These are phyloP conservation scores for Antheraea pernyi DNA, from an alignment of 1,140 invertebrate species.

Conservation along the genomic window DNA sequence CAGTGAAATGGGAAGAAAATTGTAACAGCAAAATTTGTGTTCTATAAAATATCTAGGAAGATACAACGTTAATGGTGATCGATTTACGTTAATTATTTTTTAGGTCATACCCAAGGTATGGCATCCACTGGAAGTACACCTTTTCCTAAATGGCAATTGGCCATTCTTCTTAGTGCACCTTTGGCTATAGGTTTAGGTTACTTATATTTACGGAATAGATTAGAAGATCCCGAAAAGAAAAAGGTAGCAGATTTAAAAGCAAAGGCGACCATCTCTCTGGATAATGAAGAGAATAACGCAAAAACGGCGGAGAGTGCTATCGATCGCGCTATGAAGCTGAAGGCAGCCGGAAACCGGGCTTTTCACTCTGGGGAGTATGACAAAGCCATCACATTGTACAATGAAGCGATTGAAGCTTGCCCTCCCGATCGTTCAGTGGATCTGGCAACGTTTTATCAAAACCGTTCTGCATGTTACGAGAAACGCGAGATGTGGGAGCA, in stretches of 20 bases:
- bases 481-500: slow-evolving; percentile 92
- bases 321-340: slow-evolving; percentile 86
- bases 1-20: slow-evolving; percentile 33
- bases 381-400: slow-evolving; percentile 93
- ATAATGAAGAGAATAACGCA: slow-evolving; percentile 69
- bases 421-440: slow-evolving; percentile 86
- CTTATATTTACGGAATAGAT: slow-evolving; percentile 85
- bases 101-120: slow-evolving; percentile 46
- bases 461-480: slow-evolving; percentile 96
- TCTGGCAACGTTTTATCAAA: slow-evolving; percentile 96
- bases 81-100: slow-evolving; percentile 38
- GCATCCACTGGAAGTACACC: slow-evolving; percentile 73
- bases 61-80: slow-evolving; percentile 64
- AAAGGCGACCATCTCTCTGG: slow-evolving; percentile 78
- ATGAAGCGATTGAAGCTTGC: slow-evolving; percentile 92
- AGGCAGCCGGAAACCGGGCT: slow-evolving; percentile 92
- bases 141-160: slow-evolving; percentile 85
- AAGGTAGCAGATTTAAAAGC: slow-evolving; percentile 78
- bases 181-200: slow-evolving; percentile 90
- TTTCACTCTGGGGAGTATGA: slow-evolving; percentile 93
- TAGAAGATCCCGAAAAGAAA: slow-evolving; percentile 77
- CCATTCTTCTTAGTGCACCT: slow-evolving; percentile 88
- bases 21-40: slow-evolving; percentile 36
- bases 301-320: slow-evolving; percentile 80
- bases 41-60: slow-evolving; percentile 21